These are phyloP conservation scores for Condylostylus longicornis DNA, from an alignment of 1,140 invertebrate genomes.

Conservation along the genomic window DNA sequence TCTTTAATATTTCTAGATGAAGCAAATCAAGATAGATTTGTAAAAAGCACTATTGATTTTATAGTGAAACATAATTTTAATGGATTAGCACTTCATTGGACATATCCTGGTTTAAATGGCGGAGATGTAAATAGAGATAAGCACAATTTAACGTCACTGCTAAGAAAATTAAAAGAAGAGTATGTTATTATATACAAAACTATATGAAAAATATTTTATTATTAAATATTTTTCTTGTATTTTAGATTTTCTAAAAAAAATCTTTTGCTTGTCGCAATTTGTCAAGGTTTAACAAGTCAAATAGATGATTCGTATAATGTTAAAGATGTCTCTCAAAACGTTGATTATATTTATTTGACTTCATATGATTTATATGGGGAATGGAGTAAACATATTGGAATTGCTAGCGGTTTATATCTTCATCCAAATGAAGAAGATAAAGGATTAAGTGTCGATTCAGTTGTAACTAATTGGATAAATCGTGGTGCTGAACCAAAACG, in stretches of 20 bases:
- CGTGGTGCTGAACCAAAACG: conserved; percentile 43
- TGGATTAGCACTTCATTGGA: conserved; percentile 70
- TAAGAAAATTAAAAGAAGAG: conserved; percentile 41
- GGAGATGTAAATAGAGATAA: too few species aligned
- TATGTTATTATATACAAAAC: too few species aligned
- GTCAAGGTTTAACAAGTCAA: too few species aligned
- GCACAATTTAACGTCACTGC: conserved; percentile 35
- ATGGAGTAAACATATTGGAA: conserved; percentile 41
- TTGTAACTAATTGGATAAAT: conserved; percentile 44
- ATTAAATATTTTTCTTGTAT: background rate
- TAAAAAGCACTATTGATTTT: conserved; percentile 41
- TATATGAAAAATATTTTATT: too few species aligned
- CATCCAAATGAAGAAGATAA: conserved; percentile 11
- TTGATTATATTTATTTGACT: conserved; percentile 52
- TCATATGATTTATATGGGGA: conserved; percentile 55
- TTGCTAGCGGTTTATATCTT: conserved; percentile 43
- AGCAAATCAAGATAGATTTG: conserved; percentile 39
- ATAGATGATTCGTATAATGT: conserved; percentile 45
- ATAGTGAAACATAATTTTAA: conserved; percentile 53
- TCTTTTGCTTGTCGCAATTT: conserved; percentile 44
- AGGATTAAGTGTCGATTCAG: conserved; percentile 31
- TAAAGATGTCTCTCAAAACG: conserved; percentile 32
- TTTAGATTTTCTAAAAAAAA: conserved; percentile 32
- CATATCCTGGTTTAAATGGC: conserved; percentile 46
- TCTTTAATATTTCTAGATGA: conserved; percentile 40